Evolutionary conservation across 2,113 vertebrate genomes (phyloP).

Genomic region (Mesoclemmys tuberculata): DNA sequence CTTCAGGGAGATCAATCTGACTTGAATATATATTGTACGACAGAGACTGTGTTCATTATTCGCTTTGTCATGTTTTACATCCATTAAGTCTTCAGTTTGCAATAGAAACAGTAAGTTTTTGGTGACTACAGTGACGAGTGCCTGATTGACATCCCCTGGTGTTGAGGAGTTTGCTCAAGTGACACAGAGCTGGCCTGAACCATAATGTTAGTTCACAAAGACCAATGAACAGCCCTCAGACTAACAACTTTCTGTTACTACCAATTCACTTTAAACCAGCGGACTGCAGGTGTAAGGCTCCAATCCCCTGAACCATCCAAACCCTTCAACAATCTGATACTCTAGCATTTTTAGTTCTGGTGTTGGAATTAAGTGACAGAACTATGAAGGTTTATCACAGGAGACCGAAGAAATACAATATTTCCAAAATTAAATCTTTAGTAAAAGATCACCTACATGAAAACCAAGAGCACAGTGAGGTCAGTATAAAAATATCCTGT

Average conservation of each 20-base stretch:
- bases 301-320: background rate
- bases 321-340: background rate
- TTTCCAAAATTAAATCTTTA: background rate
- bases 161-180: background rate
- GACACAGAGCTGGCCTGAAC: background rate
- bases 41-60: background rate
- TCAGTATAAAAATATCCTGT: background rate
- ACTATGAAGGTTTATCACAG: background rate
- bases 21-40: background rate
- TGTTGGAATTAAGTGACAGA: background rate
- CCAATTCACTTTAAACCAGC: background rate
- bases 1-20: background rate
- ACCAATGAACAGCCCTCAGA: background rate
- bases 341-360: background rate
- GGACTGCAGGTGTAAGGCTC: background rate
- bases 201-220: background rate
- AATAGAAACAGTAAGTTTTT: background rate
- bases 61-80: background rate
- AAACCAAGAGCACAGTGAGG: background rate
- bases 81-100: background rate
- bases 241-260: background rate
- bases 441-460: background rate
- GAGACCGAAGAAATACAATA: background rate
- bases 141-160: background rate
- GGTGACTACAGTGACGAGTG: rapidly evolving